Conservation (phyloP, 2,113 vertebrate genomes). For the Thalassarche chlororhynchos region DNA sequence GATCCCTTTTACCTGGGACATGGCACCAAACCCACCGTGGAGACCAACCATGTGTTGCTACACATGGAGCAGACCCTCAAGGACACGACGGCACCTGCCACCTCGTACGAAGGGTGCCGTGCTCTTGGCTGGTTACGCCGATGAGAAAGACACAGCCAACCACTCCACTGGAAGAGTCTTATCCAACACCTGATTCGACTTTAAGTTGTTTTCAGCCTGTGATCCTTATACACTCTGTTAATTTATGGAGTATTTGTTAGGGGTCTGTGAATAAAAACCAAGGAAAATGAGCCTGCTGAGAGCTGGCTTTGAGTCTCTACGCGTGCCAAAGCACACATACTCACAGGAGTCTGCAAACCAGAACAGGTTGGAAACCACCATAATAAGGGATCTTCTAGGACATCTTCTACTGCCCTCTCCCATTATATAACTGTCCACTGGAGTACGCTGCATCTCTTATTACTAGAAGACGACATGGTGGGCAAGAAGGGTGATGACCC, state of each 20-base stretch:
- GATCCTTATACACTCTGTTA: background rate
- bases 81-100: background rate
- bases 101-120: fast-evolving
- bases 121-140: fast-evolving
- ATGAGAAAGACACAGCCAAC: background rate
- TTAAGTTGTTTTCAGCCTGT: background rate
- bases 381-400: background rate
- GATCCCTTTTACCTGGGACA: background rate
- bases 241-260: background rate
- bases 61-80: background rate
- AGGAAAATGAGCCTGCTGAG: background rate
- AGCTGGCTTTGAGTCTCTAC: background rate
- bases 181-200: background rate
- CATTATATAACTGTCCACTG: fast-evolving
- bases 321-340: background rate
- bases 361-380: background rate
- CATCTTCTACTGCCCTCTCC: background rate
- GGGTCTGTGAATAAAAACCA: background rate
- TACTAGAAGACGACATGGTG: background rate
- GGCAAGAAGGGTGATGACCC: background rate
- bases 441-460: background rate
- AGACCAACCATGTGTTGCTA: fast-evolving
- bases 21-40: fast-evolving
- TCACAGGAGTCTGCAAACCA: background rate
- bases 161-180: background rate